These are phyloP conservation scores for Sebastes steindachneri DNA, from an alignment of 2,797 vertebrate genomes.

Conservation along the genomic window DNA sequence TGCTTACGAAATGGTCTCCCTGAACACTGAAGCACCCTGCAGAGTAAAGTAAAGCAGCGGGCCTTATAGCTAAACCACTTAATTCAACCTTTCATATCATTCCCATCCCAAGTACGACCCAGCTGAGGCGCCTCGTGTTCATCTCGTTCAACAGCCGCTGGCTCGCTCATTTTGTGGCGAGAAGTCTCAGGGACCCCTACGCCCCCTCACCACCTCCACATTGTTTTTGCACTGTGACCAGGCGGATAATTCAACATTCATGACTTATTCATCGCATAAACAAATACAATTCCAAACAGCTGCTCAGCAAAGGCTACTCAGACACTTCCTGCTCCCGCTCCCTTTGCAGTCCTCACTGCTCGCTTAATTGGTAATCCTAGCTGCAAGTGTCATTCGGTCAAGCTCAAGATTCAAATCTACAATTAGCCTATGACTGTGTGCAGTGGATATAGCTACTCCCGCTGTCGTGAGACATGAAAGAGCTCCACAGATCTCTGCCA, in stretches of 20 bases:
- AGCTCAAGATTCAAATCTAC: conserved; percentile 63
- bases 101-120: conserved; percentile 14
- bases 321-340: conserved; percentile 24
- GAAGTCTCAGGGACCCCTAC: neutral
- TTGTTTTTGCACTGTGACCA: conserved; percentile 28
- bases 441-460: conserved; percentile 27
- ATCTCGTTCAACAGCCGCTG: neutral
- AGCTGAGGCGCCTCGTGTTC: neutral
- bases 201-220: neutral
- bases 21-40: conserved; percentile 21
- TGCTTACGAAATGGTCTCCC: neutral
- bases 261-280: conserved; percentile 71
- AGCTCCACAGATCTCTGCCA: conserved; percentile 40
- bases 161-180: neutral
- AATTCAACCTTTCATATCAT: conserved; percentile 2
- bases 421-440: conserved; percentile 68
- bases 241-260: conserved; percentile 51
- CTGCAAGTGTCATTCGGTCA: conserved; percentile 57
- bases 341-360: conserved; percentile 1
- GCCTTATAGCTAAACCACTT: conserved; percentile 29
- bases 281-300: conserved; percentile 65
- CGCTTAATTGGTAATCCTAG: conserved; percentile 66
- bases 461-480: conserved; percentile 50
- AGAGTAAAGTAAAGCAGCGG: conserved; percentile 10
- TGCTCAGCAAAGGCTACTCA: conserved; percentile 45